A percentile compares a stretch with the other conserved stretches of the same genome.
Conservation (phyloP, 2,797 vertebrate species). For the Zalophus californianus region DNA sequence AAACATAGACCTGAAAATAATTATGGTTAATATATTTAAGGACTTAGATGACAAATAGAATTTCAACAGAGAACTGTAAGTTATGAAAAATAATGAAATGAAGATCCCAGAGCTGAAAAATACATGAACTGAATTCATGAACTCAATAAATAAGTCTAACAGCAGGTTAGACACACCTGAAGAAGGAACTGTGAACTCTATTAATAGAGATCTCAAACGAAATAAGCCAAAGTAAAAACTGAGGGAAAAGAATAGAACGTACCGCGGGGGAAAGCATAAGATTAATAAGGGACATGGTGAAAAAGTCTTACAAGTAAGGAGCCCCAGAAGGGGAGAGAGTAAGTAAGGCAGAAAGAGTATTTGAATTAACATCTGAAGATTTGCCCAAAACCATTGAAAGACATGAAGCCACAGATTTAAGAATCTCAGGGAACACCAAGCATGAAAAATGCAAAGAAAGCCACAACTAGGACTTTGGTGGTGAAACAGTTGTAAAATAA, state of each 20-base stretch:
- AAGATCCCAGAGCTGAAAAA: constrained; percentile 1
- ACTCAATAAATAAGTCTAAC: neutral
- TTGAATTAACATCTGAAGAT: neutral
- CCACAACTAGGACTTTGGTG: neutral
- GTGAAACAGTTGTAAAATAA: neutral
- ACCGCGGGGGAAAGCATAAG: accelerated
- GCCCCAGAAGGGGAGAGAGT: neutral
- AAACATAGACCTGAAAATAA: neutral
- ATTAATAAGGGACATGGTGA: neutral
- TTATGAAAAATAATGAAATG: neutral
- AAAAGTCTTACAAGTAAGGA: neutral
- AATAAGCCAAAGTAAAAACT: neutral
- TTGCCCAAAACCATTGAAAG: neutral
- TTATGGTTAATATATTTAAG: neutral
- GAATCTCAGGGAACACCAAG: neutral
- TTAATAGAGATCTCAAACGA: neutral
- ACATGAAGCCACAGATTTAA: neutral
- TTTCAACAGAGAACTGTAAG: neutral
- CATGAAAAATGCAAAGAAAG: neutral
- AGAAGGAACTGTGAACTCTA: neutral
- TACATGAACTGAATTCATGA: neutral
- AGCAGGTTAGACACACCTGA: neutral
- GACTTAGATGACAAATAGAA: neutral
- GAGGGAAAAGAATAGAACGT: neutral
- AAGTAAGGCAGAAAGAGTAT: neutral